Conservation (phyloP, 2,888 invertebrate species). For the Spilarctia lutea region DNA sequence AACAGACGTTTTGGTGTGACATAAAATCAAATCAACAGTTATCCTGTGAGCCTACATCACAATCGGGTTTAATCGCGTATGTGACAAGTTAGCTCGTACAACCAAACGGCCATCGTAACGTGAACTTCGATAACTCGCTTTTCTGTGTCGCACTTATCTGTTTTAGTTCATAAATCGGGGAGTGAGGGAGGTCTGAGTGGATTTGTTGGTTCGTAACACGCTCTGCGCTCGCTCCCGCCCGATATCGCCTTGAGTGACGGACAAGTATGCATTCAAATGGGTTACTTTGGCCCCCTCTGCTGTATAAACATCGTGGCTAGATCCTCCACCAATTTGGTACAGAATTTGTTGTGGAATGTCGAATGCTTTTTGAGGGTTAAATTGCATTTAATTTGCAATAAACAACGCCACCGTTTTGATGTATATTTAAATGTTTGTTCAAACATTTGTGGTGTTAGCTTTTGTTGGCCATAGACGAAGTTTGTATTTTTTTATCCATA, state of each 20-base stretch:
- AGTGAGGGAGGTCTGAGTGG: slow-evolving; percentile 54
- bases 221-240: slow-evolving; percentile 72
- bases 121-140: slow-evolving; percentile 58
- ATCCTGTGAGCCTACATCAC: slow-evolving; percentile 85
- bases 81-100: slow-evolving; percentile 84
- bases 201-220: slow-evolving; percentile 69
- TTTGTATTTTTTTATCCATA: too few relatives aligned
- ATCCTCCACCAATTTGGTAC: slow-evolving; percentile 82
- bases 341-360: slow-evolving; percentile 85
- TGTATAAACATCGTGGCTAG: slow-evolving; percentile 79
- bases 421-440: slow-evolving; percentile 58
- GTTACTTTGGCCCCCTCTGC: slow-evolving; percentile 87
- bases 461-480: not conserved
- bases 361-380: slow-evolving; percentile 83
- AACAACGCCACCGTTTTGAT: slow-evolving; percentile 76
- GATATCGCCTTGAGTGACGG: slow-evolving; percentile 90
- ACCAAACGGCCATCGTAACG: slow-evolving; percentile 65
- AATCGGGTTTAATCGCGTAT: slow-evolving; percentile 85
- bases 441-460: slow-evolving; percentile 51
- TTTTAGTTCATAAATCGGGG: slow-evolving; percentile 37
- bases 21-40: slow-evolving; percentile 87
- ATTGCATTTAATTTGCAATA: slow-evolving; percentile 86
- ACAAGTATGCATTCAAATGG: slow-evolving; percentile 92
- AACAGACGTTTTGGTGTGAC: slow-evolving; percentile 85
- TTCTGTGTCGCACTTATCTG: slow-evolving; percentile 35